phyloP scores from a whole-genome alignment of 2,888 invertebrate species.

The Branchellion lobata region DNA sequence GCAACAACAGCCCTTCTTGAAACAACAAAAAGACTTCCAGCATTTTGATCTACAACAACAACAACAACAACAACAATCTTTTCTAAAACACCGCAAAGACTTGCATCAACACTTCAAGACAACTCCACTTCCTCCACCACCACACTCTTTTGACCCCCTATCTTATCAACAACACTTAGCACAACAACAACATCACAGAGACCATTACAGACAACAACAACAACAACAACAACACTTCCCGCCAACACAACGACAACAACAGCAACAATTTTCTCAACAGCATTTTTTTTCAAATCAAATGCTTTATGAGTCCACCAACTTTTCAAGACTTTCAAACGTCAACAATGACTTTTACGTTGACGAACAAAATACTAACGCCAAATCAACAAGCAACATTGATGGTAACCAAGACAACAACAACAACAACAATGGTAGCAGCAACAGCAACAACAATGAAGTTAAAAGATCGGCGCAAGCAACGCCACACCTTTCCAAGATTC shows the following conservation, averaged over 20 bases:
- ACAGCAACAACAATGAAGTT: constrained; percentile 10
- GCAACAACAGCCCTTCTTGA: constrained; percentile 16
- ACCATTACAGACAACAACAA: constrained; percentile 27
- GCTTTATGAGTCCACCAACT: background rate
- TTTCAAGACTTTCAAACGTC: background rate
- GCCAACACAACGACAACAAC: background rate
- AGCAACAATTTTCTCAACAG: background rate
- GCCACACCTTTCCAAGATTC: background rate
- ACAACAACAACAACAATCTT: constrained; percentile 30
- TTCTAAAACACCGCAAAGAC: constrained; percentile 1
- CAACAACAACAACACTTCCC: constrained; percentile 17
- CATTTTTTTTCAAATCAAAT: constrained; percentile 1
- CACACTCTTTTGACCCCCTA: background rate
- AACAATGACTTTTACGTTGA: constrained; percentile 1
- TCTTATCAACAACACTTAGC: constrained; percentile 11
- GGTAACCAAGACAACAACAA: background rate
- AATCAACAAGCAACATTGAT: background rate
- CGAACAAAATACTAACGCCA: background rate
- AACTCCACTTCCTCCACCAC: background rate
- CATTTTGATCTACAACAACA: constrained; percentile 11
- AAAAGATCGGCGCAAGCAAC: background rate
- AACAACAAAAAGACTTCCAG: constrained; percentile 12
- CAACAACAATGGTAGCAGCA: background rate
- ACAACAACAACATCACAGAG: constrained; percentile 19
- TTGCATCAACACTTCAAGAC: background rate